Evolutionary conservation across 1,140 invertebrate species (phyloP).

Genomic region (Spodoptera litura): DNA sequence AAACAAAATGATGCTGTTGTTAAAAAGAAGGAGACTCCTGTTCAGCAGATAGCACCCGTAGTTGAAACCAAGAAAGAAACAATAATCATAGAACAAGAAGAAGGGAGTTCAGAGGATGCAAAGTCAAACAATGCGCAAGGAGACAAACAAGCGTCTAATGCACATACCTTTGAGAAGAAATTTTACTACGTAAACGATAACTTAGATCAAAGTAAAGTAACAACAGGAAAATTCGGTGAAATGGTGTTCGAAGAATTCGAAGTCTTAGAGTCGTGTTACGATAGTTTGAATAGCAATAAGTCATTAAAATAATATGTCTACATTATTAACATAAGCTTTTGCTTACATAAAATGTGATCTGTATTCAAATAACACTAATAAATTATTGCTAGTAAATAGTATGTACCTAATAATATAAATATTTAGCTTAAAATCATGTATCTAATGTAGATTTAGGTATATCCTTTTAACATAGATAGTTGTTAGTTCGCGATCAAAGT

Average conservation of each 20-base stretch:
- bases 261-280: constrained; percentile 87
- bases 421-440: constrained; percentile 56
- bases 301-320: constrained; percentile 71
- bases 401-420: constrained; percentile 57
- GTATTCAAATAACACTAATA: constrained; percentile 75
- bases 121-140: constrained; percentile 50
- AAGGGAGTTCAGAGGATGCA: constrained; percentile 58
- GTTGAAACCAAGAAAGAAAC: constrained; percentile 53
- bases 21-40: constrained; percentile 50
- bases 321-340: constrained; percentile 64
- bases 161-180: constrained; percentile 81
- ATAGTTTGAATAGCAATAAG: constrained; percentile 87
- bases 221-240: constrained; percentile 89
- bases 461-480: constrained; percentile 51
- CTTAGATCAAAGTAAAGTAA: constrained; percentile 83
- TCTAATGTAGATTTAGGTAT: constrained; percentile 60
- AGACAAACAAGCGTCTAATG: constrained; percentile 69
- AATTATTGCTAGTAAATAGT: constrained; percentile 82
- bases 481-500: constrained; percentile 62
- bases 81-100: constrained; percentile 55
- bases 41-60: constrained; percentile 24
- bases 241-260: constrained; percentile 95
- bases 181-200: constrained; percentile 83
- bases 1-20: constrained; percentile 55
- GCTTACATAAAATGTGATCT: constrained; percentile 79